Evolutionary conservation across 1,140 invertebrate genomes (phyloP).

Genomic region (Gyrodactylus bullatarudis): DNA sequence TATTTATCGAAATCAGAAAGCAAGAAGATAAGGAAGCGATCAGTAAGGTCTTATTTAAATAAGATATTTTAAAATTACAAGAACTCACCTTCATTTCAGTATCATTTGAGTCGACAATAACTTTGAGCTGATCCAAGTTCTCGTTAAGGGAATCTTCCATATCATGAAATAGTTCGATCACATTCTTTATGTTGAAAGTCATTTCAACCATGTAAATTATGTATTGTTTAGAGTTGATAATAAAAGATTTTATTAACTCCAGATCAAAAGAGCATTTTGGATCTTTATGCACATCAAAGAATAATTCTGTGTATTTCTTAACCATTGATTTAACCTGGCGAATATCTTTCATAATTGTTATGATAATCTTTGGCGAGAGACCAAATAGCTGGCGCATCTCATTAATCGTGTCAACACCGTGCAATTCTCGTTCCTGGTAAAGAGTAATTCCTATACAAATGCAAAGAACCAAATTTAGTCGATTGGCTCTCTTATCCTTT

Average conservation of each 20-base stretch:
- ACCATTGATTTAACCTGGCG: neutral
- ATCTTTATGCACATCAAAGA: neutral
- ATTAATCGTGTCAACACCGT: neutral
- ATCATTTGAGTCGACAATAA: neutral
- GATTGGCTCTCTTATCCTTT: neutral
- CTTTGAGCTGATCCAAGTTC: neutral
- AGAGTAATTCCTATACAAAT: neutral
- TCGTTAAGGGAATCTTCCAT: neutral
- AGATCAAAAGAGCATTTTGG: neutral
- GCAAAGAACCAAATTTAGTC: neutral
- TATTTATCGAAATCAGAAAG: too few relatives aligned
- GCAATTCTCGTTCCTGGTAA: neutral
- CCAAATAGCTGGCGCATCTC: neutral
- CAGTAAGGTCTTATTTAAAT: too few relatives aligned
- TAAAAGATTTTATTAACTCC: neutral
- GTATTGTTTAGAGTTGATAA: neutral
- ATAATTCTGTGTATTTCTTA: neutral
- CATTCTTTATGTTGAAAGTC: neutral
- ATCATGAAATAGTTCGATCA: neutral
- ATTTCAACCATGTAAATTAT: neutral
- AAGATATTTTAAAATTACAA: neutral
- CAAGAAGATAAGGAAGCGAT: too few relatives aligned
- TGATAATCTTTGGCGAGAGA: neutral
- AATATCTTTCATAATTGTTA: neutral
- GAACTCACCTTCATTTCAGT: neutral